Evolutionary conservation across 2,888 invertebrate species (phyloP).

Genomic region (Dinocampus coccinellae): DNA sequence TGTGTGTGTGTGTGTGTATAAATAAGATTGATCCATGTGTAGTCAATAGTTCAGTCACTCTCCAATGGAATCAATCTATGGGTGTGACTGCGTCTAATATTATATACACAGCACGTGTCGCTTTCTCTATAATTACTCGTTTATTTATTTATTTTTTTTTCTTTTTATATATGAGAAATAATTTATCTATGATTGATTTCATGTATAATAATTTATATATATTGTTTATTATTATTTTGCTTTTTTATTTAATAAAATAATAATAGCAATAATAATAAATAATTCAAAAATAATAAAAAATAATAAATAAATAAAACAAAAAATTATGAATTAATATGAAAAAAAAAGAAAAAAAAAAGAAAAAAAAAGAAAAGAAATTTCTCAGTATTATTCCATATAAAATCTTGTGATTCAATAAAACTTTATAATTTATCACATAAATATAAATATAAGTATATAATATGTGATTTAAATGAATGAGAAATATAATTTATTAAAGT

Average conservation of each 20-base stretch:
- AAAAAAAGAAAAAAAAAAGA: background rate
- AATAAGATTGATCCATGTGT: background rate
- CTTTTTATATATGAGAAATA: background rate
- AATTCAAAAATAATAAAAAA: background rate
- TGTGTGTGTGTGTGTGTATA: background rate
- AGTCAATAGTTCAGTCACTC: conserved; percentile 4
- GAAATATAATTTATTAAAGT: background rate
- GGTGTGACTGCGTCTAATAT: conserved; percentile 4
- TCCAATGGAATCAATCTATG: conserved; percentile 6
- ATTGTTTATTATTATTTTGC: background rate
- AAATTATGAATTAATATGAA: too few species aligned
- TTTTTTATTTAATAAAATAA: background rate
- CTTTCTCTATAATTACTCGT: too few species aligned
- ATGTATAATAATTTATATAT: background rate
- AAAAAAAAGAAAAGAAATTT: background rate
- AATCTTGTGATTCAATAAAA: background rate
- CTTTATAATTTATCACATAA: background rate
- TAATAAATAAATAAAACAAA: background rate
- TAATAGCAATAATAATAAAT: background rate
- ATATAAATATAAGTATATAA: too few species aligned
- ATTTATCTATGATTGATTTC: background rate
- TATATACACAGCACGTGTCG: background rate
- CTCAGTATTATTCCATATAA: background rate
- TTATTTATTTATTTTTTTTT: background rate
- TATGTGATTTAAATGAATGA: background rate